phyloP scores from a whole-genome alignment of 2,113 vertebrate genomes.

The Microcebus griseorufus region DNA sequence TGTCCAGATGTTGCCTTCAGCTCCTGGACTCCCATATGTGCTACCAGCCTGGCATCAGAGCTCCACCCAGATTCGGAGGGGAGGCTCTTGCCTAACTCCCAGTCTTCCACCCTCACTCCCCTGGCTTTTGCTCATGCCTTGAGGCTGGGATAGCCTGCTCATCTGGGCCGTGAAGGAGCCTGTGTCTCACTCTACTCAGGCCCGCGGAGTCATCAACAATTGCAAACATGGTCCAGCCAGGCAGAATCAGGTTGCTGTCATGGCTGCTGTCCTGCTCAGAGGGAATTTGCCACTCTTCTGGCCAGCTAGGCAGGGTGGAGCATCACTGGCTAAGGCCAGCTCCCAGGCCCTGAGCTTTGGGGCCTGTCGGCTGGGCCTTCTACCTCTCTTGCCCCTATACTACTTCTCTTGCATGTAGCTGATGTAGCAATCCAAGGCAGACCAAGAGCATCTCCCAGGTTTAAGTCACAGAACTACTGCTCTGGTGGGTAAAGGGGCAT shows the following conservation, averaged over 20 bases:
- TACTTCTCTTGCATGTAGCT: neutral
- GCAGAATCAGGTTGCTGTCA: neutral
- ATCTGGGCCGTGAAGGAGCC: neutral
- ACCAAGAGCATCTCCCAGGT: neutral
- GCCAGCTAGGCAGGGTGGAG: neutral
- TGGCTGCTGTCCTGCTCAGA: neutral
- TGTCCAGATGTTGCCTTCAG: conserved; percentile 7
- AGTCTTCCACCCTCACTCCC: neutral
- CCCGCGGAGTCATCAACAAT: neutral
- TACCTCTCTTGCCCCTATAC: neutral
- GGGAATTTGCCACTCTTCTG: neutral
- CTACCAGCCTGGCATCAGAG: neutral
- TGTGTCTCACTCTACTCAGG: neutral
- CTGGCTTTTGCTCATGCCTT: neutral
- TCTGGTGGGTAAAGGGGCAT: neutral
- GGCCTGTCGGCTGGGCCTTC: neutral
- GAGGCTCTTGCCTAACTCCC: neutral
- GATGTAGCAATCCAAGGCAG: neutral
- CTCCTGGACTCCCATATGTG: neutral
- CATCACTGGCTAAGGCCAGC: neutral
- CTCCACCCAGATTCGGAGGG: neutral
- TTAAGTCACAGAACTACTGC: neutral
- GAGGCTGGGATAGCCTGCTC: neutral
- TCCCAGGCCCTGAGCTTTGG: neutral
- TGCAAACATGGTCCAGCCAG: neutral